Evolutionary conservation across 2,797 vertebrate species (phyloP), one percentile per base, ranked within the genome.

Genomic region (Diglossa cyanea): DNA sequence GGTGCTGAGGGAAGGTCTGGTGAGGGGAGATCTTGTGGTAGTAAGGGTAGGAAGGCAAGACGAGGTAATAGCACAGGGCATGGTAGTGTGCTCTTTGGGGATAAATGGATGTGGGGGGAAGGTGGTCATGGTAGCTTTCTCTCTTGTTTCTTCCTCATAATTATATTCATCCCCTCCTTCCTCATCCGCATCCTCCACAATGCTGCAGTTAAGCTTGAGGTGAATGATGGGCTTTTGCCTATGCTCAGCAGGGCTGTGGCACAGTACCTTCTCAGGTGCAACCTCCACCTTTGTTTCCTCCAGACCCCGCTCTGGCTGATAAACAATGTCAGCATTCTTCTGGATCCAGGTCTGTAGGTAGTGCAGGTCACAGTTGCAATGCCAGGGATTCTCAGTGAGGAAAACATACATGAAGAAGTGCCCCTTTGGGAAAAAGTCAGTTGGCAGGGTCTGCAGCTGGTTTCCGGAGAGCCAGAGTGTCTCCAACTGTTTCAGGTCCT

Each of bases 401-500:
- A 96, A 96, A 35, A 96, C 79, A 1, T 93, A 96, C 1, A 86
- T 50, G 1, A 96, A 90, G 25, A 62, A 0, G 39, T 13, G 90
- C 2, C 70, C 82, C 73, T 63, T 44, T 0, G 86, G 82, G 66
- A 96, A 96, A 71, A 96, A 96, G 31, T 4, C 4, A 0, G 11
- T 9, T 63, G 92, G 96, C 66, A 96, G 73, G 5, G 23, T 65
- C 44, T 0, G 68, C 62, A 96, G 83, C 37, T 11, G 31, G 80
- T 99, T 98, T 37, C 98, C 98, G 2, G 98, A 98, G 92, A 99
- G 96, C 55, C 94, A 94, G 92, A 99, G 96, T 61, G 98, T 99
- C 85, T 99, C 98, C 88, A 98, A 96, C 6, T 96, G 79, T 3
- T 98, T 51, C 15, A 98, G 98, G 37, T 98, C 98, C 65, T 98